These are phyloP conservation scores for Cinclus mexicanus DNA, from an alignment of 2,113 vertebrate genomes.

Conservation along the genomic window DNA sequence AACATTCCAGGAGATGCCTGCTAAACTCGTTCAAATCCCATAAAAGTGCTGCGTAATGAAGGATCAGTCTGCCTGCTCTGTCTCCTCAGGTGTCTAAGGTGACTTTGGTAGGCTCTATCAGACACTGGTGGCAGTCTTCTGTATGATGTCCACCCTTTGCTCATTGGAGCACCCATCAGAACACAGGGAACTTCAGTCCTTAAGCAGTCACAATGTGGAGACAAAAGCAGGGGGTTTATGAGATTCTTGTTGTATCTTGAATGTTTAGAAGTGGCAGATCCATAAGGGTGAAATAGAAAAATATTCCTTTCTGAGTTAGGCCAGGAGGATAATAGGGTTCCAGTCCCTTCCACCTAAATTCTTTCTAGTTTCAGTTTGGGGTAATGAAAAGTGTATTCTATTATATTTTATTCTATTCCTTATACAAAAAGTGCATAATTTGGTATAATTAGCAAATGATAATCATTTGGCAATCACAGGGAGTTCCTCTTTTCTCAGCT, in stretches of 20 bases:
- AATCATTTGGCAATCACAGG: not conserved
- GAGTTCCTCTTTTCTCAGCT: not conserved
- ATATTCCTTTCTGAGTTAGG: not conserved
- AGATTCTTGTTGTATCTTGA: not conserved
- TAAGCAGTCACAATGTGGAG: not conserved
- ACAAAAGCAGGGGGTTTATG: not conserved
- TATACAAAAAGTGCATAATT: not conserved
- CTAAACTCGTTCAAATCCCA: not conserved
- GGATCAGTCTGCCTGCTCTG: not conserved
- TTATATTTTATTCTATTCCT: not conserved
- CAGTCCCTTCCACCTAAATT: not conserved
- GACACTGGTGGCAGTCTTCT: not conserved
- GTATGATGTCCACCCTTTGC: not conserved
- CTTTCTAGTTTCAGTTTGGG: not conserved
- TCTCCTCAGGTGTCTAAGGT: not conserved
- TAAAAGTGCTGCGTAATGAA: not conserved
- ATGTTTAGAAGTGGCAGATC: not conserved
- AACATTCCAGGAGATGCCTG: not conserved
- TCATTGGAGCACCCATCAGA: not conserved
- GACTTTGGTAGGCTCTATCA: not conserved
- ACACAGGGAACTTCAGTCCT: not conserved
- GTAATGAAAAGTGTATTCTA: not conserved
- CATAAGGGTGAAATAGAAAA: not conserved
- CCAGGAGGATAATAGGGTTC: not conserved
- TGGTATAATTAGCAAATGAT: not conserved